Percentiles rank a stretch among this genome's conserved stretches.
Evolutionary conservation across 2,888 invertebrate species (phyloP).

Genomic region (Hetaerina titia): DNA sequence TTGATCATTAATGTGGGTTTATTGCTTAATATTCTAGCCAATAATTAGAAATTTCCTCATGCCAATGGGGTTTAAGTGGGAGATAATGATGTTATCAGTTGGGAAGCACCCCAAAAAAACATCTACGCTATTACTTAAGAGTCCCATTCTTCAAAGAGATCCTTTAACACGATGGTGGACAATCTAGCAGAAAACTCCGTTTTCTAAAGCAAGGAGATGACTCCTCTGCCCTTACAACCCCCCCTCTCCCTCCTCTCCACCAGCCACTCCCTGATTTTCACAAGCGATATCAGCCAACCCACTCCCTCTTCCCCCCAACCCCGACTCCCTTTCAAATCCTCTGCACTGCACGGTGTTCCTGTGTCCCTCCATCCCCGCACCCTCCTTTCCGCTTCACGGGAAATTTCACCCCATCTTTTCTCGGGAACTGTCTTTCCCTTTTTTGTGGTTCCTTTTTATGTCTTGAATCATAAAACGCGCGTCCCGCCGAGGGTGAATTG

Average conservation of each 20-base stretch:
- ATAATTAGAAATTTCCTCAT: too few relatives aligned
- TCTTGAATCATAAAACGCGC: neutral
- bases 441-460: neutral
- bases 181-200: neutral
- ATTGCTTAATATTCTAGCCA: too few relatives aligned
- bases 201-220: neutral
- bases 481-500: neutral
- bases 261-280: neutral
- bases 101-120: neutral
- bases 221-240: neutral
- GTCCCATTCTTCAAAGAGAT: neutral
- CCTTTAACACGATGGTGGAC: neutral
- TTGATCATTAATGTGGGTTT: too few relatives aligned
- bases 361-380: too few relatives aligned
- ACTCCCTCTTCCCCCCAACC: neutral
- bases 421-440: neutral
- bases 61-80: too few relatives aligned
- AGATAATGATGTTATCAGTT: too few relatives aligned
- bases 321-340: neutral
- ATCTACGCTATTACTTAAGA: neutral
- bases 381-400: neutral
- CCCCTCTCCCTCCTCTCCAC: neutral
- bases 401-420: neutral
- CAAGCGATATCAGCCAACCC: neutral
- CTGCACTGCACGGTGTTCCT: neutral